These are phyloP conservation scores for Nylanderia fulva DNA, from an alignment of 1,140 invertebrate species.

Conservation along the genomic window DNA sequence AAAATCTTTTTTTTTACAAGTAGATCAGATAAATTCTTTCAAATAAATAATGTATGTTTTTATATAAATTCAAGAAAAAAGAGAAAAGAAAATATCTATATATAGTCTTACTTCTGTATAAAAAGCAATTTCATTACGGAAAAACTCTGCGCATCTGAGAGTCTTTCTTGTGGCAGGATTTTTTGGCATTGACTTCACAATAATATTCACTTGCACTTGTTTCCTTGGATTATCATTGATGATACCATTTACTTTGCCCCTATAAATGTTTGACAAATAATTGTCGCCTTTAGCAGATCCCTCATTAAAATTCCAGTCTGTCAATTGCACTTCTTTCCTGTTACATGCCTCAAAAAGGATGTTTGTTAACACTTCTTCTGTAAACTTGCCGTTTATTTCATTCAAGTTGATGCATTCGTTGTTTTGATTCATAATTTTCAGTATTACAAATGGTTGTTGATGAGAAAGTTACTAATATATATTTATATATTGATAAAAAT, in stretches of 20 bases:
- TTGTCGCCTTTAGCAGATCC: slow-evolving; percentile 88
- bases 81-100: neutral
- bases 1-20: slow-evolving; percentile 42
- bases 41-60: slow-evolving; percentile 45
- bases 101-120: slow-evolving; percentile 86
- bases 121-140: slow-evolving; percentile 89
- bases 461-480: neutral
- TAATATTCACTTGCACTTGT: slow-evolving; percentile 82
- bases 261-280: slow-evolving; percentile 88
- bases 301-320: slow-evolving; percentile 82
- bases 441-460: neutral
- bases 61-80: slow-evolving; percentile 37
- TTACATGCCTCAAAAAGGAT: slow-evolving; percentile 80
- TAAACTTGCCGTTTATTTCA: slow-evolving; percentile 80
- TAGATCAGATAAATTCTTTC: neutral
- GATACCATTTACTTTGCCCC: slow-evolving; percentile 86
- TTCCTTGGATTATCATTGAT: slow-evolving; percentile 72
- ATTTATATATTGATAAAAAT: too few species aligned
- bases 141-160: slow-evolving; percentile 89
- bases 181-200: slow-evolving; percentile 89
- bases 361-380: slow-evolving; percentile 82
- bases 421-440: slow-evolving; percentile 63
- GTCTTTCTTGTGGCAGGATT: slow-evolving; percentile 88
- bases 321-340: slow-evolving; percentile 83
- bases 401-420: slow-evolving; percentile 58